These are phyloP conservation scores for Nesidiocoris tenuis DNA, from an alignment of 2,888 invertebrate species.

Conservation along the genomic window DNA sequence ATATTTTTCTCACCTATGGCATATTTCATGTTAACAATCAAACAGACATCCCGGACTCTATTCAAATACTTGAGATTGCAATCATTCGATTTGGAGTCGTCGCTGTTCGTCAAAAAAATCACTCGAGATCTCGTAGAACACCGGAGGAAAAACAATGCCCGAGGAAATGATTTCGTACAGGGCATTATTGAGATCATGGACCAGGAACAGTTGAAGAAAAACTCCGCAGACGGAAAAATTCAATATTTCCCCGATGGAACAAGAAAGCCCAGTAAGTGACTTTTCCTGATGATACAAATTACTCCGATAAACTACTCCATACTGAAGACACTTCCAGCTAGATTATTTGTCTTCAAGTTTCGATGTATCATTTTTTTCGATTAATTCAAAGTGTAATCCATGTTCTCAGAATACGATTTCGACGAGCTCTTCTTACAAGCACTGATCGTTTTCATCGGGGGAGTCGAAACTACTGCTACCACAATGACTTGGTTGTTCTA, in stretches of 20 bases:
- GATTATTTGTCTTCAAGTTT: no score
- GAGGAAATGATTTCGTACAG: constrained; percentile 11
- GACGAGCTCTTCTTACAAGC: constrained; percentile 19
- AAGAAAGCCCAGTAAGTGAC: constrained; percentile 6
- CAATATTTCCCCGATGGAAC: constrained; percentile 23
- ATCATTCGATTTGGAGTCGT: background rate
- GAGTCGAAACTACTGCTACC: constrained; percentile 5
- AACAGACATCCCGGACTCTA: background rate
- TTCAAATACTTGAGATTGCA: constrained; percentile 9
- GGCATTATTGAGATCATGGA: constrained; percentile 23
- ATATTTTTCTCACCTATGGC: constrained; percentile 11
- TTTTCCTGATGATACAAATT: background rate
- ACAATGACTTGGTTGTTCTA: constrained; percentile 23
- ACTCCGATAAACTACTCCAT: background rate
- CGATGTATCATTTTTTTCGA: no score
- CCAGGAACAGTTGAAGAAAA: background rate
- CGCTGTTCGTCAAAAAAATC: constrained; percentile 1
- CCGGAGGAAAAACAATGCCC: constrained; percentile 13
- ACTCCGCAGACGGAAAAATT: background rate
- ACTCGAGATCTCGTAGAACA: constrained; percentile 3
- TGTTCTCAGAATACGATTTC: constrained; percentile 12
- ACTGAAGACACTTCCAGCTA: background rate
- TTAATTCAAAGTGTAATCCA: no score
- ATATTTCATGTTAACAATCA: background rate
- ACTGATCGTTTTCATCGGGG: constrained; percentile 11